phyloP scores from a whole-genome alignment of 2,888 invertebrate genomes.

The Petrolisthes cinctipes region DNA sequence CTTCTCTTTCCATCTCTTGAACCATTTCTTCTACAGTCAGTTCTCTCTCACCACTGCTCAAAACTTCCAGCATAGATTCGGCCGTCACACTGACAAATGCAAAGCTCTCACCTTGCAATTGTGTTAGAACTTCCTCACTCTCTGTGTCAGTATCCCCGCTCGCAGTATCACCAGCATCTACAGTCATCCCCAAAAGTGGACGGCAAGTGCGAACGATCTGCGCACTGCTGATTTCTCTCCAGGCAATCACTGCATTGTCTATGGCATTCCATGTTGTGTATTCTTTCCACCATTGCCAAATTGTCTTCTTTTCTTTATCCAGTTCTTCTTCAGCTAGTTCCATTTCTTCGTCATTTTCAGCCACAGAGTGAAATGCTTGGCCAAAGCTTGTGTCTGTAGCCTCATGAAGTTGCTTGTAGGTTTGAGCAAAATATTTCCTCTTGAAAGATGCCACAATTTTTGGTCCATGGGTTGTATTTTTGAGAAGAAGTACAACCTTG shows the following conservation, averaged over 20 bases:
- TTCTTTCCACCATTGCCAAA: background rate
- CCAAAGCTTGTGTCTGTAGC: too few species aligned
- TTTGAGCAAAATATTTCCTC: too few species aligned
- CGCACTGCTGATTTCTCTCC: background rate
- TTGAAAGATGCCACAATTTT: too few species aligned
- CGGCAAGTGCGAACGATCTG: background rate
- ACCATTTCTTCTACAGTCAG: constrained; percentile 3
- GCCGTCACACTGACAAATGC: constrained; percentile 2
- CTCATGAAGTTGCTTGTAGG: too few species aligned
- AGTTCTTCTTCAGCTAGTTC: background rate
- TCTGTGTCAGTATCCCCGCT: background rate
- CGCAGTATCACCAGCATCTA: background rate
- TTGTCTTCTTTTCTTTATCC: background rate
- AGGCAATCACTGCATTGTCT: background rate
- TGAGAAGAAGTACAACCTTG: too few species aligned
- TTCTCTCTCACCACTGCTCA: background rate
- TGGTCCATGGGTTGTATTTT: too few species aligned
- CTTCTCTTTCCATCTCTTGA: background rate
- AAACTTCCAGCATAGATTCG: background rate
- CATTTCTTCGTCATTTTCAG: too few species aligned
- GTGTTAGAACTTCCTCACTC: background rate
- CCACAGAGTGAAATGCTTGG: too few species aligned
- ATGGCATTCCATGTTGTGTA: background rate
- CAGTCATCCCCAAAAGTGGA: background rate
- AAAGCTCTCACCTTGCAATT: background rate